Conservation (phyloP, 2,888 invertebrate genomes). For the Eubasilissa splendida region DNA sequence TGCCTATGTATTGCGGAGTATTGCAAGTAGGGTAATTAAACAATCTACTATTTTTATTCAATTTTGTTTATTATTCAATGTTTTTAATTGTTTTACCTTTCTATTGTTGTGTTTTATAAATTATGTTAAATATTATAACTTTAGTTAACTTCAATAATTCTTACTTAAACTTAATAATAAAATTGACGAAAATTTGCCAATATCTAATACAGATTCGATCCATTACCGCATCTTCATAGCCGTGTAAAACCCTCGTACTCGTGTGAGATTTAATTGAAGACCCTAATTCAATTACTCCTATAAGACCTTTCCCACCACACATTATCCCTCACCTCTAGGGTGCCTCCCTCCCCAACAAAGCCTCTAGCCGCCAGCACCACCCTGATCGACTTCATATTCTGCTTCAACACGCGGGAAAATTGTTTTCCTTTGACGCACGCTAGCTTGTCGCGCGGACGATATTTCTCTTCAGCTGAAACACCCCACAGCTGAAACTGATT, state of each 20-base stretch:
- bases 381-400: slow-evolving; percentile 47
- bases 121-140: no score
- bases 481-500: slow-evolving; percentile 40
- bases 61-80: no score
- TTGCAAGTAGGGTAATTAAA: no score
- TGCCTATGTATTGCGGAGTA: no score
- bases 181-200: no score
- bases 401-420: slow-evolving; percentile 53
- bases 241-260: background rate
- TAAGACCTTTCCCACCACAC: slow-evolving; percentile 23
- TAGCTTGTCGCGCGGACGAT: slow-evolving; percentile 45
- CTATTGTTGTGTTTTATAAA: no score
- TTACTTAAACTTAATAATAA: no score
- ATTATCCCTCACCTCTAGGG: slow-evolving; percentile 17
- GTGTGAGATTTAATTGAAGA: slow-evolving; percentile 38
- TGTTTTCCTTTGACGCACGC: slow-evolving; percentile 53
- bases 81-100: no score
- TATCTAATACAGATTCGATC: no score
- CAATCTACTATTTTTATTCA: no score
- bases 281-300: slow-evolving; percentile 25
- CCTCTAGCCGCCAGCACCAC: background rate
- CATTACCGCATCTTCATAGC: no score
- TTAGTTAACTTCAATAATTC: no score
- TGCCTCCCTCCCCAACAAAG: background rate
- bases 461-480: slow-evolving; percentile 26